These are phyloP conservation scores for Mactra quadrangularis DNA, from an alignment of 1,140 invertebrate species.

Conservation along the genomic window DNA sequence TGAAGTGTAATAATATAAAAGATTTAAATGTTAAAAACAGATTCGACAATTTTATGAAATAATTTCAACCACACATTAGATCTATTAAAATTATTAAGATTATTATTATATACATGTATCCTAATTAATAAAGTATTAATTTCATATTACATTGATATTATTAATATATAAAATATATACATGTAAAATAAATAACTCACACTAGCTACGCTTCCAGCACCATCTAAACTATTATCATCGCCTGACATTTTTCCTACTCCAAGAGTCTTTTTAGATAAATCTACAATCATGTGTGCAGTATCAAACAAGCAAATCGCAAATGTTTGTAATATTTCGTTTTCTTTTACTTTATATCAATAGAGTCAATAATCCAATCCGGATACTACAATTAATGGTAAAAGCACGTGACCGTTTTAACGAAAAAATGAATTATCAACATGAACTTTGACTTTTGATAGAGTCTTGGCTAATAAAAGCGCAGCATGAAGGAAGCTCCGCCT, in stretches of 20 bases:
- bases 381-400: conserved; percentile 77
- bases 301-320: conserved; percentile 28
- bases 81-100: too few relatives aligned
- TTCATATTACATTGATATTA: too few relatives aligned
- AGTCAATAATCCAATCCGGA: conserved; percentile 77
- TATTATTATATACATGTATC: too few relatives aligned
- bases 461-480: conserved; percentile 42
- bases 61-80: too few relatives aligned
- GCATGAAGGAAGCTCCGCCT: conserved; percentile 28
- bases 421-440: conserved; percentile 58
- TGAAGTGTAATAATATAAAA: too few relatives aligned
- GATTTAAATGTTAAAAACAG: too few relatives aligned
- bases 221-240: conserved; percentile 90
- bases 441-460: conserved; percentile 58
- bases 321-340: conserved; percentile 61
- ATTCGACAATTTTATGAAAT: too few relatives aligned
- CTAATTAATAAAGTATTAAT: too few relatives aligned
- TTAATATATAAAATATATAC: too few relatives aligned
- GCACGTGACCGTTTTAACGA: conserved; percentile 65
- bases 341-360: conserved; percentile 63
- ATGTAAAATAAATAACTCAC: conserved; percentile 31
- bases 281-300: conserved; percentile 58
- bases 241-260: conserved; percentile 82
- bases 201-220: conserved; percentile 84
- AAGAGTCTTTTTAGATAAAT: conserved; percentile 60